Evolutionary conservation across 2,797 vertebrate genomes (phyloP), one percentile per base, ranked within the genome.

Genomic region (Labroides dimidiatus): DNA sequence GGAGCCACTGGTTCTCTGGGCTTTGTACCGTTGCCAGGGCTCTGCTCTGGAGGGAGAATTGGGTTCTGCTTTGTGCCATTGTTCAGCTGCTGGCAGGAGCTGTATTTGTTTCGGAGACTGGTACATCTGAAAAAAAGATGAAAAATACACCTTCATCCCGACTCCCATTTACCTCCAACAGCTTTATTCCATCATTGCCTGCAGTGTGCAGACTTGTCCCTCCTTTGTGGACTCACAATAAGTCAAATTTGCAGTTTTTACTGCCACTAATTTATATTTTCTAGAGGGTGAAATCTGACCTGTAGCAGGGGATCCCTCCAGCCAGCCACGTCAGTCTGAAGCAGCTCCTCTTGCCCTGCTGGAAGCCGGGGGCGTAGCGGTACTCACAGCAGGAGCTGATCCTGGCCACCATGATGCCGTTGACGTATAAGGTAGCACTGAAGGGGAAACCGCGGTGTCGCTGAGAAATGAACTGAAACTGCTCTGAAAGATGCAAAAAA

Each of bases 371-470:
- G 23, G 77, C 77, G 14, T 95, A 94, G 65, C 94, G 92, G 82
- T 95, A 95, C 81, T 96, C 94, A 5, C 95, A 95, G 86, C 95
- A 96, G 21, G 94, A 92, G 49, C 94, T 95, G 84, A 95, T 93
- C 60, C 93, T 84, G 49, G 93, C 90, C 11, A 75, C 90, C 80
- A 89, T 86, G 24, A 95, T 84, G 52, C 94, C 91, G 7, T 95
- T 94, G 19, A 95, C 85, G 20, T 92, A 95, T 60, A 96, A 61
- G 4, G 91, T 90, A 12, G 86, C 90, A 6, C 94, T 95, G 89
- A 96, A 95, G 24, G 94, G 94, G 67, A 78, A 94, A 17, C 94
- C 92, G 72, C 87, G 65, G 77, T 95, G 94, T 65, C 94, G 92
- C 81, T 91, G 92, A 24, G 95, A 95, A 56, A 88, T 64, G 57